Evolutionary conservation across 2,113 vertebrate genomes (phyloP).

Genomic region (Paracanthobrama guichenoti): DNA sequence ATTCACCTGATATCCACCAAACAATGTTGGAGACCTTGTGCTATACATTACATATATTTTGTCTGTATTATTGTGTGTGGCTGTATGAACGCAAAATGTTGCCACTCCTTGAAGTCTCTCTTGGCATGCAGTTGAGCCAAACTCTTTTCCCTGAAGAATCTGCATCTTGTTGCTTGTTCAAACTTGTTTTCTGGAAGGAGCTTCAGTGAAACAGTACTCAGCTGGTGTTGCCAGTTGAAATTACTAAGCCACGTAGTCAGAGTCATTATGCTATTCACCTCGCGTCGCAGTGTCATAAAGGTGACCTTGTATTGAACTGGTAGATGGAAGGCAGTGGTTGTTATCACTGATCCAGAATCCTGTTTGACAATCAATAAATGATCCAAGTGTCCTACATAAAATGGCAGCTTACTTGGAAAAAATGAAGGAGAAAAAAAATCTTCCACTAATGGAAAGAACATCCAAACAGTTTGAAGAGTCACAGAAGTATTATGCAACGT

Average conservation of each 20-base stretch:
- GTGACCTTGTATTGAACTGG: slow-evolving; percentile 69
- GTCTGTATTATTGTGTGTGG: background rate
- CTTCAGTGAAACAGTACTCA: slow-evolving; percentile 60
- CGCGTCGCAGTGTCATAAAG: slow-evolving; percentile 60
- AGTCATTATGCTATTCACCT: slow-evolving; percentile 69
- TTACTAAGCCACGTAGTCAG: slow-evolving; percentile 72
- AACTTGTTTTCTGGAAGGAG: slow-evolving; percentile 71
- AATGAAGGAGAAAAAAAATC: slow-evolving; percentile 30
- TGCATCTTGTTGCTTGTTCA: slow-evolving; percentile 68
- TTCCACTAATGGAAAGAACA: slow-evolving; percentile 50
- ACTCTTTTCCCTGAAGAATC: slow-evolving; percentile 60
- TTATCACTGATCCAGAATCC: slow-evolving; percentile 40
- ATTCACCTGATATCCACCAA: slow-evolving; percentile 63
- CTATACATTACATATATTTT: slow-evolving; percentile 12
- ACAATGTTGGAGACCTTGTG: slow-evolving; percentile 58
- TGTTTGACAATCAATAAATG: slow-evolving; percentile 41
- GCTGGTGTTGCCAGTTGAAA: slow-evolving; percentile 68
- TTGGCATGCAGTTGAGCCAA: slow-evolving; percentile 55
- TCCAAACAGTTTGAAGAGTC: slow-evolving; percentile 31
- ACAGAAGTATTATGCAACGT: slow-evolving; percentile 47
- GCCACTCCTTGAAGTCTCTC: slow-evolving; percentile 48
- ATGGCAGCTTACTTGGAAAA: slow-evolving; percentile 42
- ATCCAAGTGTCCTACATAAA: slow-evolving; percentile 32
- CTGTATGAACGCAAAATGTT: slow-evolving; percentile 28
- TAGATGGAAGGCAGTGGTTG: slow-evolving; percentile 18